Percentiles rank a stretch among this genome's conserved stretches.
phyloP scores from a whole-genome alignment of 2,888 invertebrate genomes.

The Tachina fera region DNA sequence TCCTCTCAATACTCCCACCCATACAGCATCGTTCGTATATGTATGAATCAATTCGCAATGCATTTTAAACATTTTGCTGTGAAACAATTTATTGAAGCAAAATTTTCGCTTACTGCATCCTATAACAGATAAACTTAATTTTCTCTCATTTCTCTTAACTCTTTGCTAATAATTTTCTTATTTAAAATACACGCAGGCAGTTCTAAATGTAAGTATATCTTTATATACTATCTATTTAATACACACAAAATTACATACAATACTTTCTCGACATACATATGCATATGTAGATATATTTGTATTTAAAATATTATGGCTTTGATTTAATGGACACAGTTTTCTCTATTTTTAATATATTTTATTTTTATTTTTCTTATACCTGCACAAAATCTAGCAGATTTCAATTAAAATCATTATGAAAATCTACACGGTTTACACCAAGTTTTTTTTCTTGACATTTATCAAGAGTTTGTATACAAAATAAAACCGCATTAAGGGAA shows the following conservation, averaged over 20 bases:
- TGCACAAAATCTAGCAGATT: too few relatives aligned
- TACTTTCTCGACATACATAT: neutral
- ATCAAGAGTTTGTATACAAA: too few relatives aligned
- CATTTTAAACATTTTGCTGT: neutral
- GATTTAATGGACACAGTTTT: neutral
- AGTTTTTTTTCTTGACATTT: too few relatives aligned
- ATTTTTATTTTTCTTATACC: too few relatives aligned
- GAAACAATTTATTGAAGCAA: neutral
- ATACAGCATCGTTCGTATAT: too few relatives aligned
- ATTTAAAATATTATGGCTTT: neutral
- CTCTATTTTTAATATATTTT: too few relatives aligned
- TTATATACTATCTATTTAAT: constrained; percentile 8
- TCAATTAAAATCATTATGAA: too few relatives aligned
- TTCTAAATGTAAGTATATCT: constrained; percentile 82
- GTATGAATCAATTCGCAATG: neutral
- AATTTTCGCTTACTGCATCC: neutral
- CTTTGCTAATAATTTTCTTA: constrained; percentile 75
- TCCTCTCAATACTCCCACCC: neutral
- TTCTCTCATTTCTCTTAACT: constrained; percentile 61
- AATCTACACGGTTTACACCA: too few relatives aligned
- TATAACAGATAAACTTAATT: constrained; percentile 4
- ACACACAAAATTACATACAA: neutral
- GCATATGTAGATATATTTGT: neutral
- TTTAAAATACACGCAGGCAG: constrained; percentile 81
- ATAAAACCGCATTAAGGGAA: too few relatives aligned